Evolutionary conservation across 2,113 vertebrate genomes (phyloP), one percentile per base, ranked within the genome.

Genomic region (Corvus hawaiiensis): DNA sequence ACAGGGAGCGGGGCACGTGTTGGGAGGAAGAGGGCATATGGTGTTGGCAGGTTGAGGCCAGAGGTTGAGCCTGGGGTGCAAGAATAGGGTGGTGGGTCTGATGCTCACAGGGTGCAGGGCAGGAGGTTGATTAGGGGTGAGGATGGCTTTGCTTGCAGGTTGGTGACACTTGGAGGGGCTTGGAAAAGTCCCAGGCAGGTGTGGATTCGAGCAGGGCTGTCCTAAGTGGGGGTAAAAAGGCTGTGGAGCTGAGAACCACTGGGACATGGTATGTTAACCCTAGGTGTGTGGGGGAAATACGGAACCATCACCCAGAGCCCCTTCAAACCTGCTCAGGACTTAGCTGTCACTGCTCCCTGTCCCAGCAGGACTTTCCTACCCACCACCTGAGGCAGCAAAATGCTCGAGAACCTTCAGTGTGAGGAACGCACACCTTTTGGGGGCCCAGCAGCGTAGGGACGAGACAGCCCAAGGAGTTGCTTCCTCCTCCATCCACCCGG

Each of bases 1-100:
- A 12, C 1, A 2, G 22, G 20, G 16, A 66, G 17, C 6, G 1
- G 4, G 13, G 2, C 28, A n/a, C 0, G 0, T 19, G 32, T 22
- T 67, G 33, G 5, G 2, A 30, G 11, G 22, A 10, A 35, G 32
- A n/a, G 10, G 35, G 12, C 0, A 0, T 5, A 43, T 4, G 11
- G 26, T 62, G 20, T 18, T 55, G 16, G 8, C 20, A 89, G 52
- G 22, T 16, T 79, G 56, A 67, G 32, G 30, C 16, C 5, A 2
- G 28, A 72, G 21, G 11, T 7, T 43, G 37, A 87, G 26, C 21
- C 24, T 84, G 24, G n/a, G 5, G 5, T 52, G 14, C 8, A 64
- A 37, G 8, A 1, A 6, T 9, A 30, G 26, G 7, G 16, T 51
- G 33, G 17, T 63, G 39, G 19, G 20, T 27, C 39, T 80, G 28